Evolutionary conservation across 2,888 invertebrate genomes (phyloP).

Genomic region (Brachyopa scutellaris): DNA sequence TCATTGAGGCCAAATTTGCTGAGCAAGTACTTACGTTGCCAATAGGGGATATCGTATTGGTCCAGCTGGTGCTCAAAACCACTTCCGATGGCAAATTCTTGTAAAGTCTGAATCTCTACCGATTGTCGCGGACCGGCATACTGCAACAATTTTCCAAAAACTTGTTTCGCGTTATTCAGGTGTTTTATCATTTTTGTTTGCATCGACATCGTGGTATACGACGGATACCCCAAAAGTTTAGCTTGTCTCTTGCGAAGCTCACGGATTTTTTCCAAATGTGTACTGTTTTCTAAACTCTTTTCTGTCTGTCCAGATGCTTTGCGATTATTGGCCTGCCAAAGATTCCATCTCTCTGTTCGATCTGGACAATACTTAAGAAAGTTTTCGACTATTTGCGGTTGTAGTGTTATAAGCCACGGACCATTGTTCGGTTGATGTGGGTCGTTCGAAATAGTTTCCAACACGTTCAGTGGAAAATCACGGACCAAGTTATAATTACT

Average conservation of each 20-base stretch:
- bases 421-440: slow-evolving; percentile 85
- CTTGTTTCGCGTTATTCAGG: slow-evolving; percentile 87
- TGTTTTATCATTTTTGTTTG: slow-evolving; percentile 95
- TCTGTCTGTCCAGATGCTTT: slow-evolving; percentile 87
- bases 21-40: slow-evolving; percentile 89
- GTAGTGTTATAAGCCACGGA: slow-evolving; percentile 92
- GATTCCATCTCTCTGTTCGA: slow-evolving; percentile 89
- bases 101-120: slow-evolving; percentile 87
- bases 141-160: slow-evolving; percentile 86
- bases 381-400: slow-evolving; percentile 87
- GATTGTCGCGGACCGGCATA: slow-evolving; percentile 89
- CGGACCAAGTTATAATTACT: slow-evolving; percentile 86
- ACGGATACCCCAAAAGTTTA: slow-evolving; percentile 89
- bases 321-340: slow-evolving; percentile 91
- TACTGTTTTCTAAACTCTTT: slow-evolving; percentile 87
- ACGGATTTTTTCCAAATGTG: slow-evolving; percentile 90
- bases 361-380: slow-evolving; percentile 94
- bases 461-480: slow-evolving; percentile 88
- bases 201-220: slow-evolving; percentile 94
- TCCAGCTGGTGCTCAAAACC: slow-evolving; percentile 88
- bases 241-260: slow-evolving; percentile 87
- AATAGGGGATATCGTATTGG: slow-evolving; percentile 94
- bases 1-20: slow-evolving; percentile 87
- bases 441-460: slow-evolving; percentile 86
- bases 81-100: slow-evolving; percentile 87